These are phyloP conservation scores for Cryptocheilus praepositus DNA, from an alignment of 2,888 invertebrate genomes.

Conservation along the genomic window DNA sequence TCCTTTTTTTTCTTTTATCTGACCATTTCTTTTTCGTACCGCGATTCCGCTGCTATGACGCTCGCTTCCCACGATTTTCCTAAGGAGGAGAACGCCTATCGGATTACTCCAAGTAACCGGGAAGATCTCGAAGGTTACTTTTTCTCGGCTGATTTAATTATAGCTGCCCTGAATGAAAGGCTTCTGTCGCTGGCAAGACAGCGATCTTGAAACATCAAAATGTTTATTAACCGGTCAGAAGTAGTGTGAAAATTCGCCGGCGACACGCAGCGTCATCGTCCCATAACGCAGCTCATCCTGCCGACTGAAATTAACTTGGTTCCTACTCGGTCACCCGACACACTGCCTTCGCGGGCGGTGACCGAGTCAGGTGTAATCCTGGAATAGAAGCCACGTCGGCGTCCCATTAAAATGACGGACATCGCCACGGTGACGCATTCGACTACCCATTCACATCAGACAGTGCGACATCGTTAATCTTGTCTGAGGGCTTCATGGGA, in stretches of 20 bases:
- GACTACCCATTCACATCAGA: constrained; percentile 30
- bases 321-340: no score
- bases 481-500: constrained; percentile 31
- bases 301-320: no score
- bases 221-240: no score
- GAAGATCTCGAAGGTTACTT: no score
- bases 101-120: no score
- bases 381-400: constrained; percentile 44
- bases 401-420: constrained; percentile 53
- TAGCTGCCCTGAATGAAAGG: constrained; percentile 12
- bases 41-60: no score
- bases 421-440: constrained; percentile 33
- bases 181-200: constrained; percentile 44
- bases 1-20: not conserved
- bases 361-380: constrained; percentile 44
- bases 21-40: not conserved
- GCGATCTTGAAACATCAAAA: constrained; percentile 1
- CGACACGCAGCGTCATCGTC: no score
- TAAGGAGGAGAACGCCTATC: no score
- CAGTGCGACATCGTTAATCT: constrained; percentile 48
- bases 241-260: no score
- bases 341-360: not conserved
- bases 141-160: not conserved
- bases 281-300: no score
- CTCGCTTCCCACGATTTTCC: no score